Conservation (phyloP, 2,888 invertebrate genomes). For the Phymatocera aterrima region DNA sequence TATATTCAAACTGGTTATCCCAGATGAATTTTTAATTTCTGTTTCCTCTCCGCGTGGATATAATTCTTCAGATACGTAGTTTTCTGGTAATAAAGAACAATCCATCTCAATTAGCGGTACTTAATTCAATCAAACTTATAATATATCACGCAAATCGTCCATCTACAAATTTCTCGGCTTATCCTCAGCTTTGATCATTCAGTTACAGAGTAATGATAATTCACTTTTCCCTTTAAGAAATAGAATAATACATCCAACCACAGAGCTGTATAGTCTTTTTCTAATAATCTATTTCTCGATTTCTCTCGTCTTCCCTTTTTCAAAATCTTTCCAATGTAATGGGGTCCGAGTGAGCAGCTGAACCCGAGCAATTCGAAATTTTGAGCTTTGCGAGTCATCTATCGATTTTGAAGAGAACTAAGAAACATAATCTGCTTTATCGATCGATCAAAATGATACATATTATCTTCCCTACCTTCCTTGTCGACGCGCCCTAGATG, state of each 20-base stretch:
- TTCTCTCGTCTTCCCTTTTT: too few species aligned
- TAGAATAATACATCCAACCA: too few species aligned
- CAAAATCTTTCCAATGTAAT: too few species aligned
- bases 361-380: neutral
- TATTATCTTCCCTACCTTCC: neutral
- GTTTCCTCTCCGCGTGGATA: neutral
- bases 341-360: neutral
- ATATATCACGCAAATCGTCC: constrained; percentile 16
- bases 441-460: neutral
- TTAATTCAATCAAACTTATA: constrained; percentile 13
- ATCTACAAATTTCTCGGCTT: neutral
- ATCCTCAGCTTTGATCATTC: neutral
- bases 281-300: too few species aligned
- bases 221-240: too few species aligned
- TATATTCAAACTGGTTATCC: neutral
- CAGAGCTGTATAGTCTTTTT: too few species aligned
- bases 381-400: constrained; percentile 4
- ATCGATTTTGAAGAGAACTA: neutral
- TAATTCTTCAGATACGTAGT: neutral
- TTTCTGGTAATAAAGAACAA: neutral
- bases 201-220: neutral
- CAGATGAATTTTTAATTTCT: neutral
- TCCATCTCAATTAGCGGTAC: constrained; percentile 1
- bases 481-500: constrained; percentile 1
- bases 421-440: neutral